These are phyloP conservation scores for Lagopus muta DNA, from an alignment of 2,113 vertebrate genomes.

Conservation along the genomic window DNA sequence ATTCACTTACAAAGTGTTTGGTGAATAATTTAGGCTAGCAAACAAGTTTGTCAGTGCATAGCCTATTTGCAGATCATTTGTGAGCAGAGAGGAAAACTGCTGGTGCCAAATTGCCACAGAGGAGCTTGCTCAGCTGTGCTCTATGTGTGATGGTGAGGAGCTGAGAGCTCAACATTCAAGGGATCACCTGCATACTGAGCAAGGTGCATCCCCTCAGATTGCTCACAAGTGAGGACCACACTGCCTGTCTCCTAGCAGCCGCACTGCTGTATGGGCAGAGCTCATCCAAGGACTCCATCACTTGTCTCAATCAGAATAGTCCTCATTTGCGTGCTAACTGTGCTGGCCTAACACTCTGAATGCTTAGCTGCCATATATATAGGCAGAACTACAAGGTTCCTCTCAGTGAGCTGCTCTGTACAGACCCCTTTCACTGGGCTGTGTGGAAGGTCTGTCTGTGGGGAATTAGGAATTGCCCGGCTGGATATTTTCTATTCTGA, in stretches of 20 bases:
- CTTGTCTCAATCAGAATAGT: background rate
- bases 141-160: background rate
- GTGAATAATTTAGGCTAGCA: conserved; percentile 39
- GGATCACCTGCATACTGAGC: background rate
- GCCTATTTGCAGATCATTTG: background rate
- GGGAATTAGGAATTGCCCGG: background rate
- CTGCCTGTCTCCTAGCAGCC: background rate
- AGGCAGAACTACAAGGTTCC: background rate
- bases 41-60: background rate
- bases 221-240: background rate
- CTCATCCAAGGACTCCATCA: background rate
- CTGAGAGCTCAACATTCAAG: background rate
- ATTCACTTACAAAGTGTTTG: background rate
- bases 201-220: background rate
- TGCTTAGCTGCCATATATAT: background rate
- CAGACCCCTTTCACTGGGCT: background rate
- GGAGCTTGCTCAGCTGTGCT: background rate
- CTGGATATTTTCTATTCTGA: background rate
- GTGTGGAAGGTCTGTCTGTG: background rate
- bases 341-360: background rate
- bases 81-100: background rate
- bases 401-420: background rate
- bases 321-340: background rate
- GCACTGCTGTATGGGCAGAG: background rate
- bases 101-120: background rate